Percentiles rank a stretch among this genome's conserved stretches.
phyloP scores from a whole-genome alignment of 2,113 vertebrate species.

The Cochlearius cochlearius region DNA sequence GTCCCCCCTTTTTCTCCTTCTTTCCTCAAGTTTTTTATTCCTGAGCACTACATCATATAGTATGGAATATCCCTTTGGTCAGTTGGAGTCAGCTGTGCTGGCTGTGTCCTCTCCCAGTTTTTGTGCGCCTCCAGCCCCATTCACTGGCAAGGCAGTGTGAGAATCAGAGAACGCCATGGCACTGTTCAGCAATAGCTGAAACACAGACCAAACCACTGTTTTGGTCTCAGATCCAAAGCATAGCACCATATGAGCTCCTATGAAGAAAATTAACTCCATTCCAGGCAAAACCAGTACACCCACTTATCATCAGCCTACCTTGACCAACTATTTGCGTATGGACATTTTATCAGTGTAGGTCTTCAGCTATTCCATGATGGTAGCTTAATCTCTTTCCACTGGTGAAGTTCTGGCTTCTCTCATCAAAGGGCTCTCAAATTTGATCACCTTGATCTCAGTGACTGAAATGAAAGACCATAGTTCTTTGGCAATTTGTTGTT shows the following conservation, averaged over 20 bases:
- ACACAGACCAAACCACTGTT: not conserved
- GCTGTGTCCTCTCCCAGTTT: not conserved
- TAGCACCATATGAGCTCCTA: not conserved
- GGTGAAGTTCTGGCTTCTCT: not conserved
- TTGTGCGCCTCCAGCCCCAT: not conserved
- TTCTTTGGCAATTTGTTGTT: not conserved
- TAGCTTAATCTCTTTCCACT: not conserved
- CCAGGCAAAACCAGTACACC: not conserved
- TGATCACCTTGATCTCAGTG: not conserved
- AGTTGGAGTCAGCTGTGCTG: not conserved
- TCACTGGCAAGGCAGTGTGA: fast-evolving
- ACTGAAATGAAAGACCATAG: not conserved
- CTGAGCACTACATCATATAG: not conserved
- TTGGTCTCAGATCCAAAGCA: not conserved
- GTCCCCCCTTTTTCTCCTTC: not conserved
- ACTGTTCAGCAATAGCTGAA: not conserved
- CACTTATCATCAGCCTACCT: not conserved
- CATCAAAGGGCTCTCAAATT: not conserved
- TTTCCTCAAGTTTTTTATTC: not conserved
- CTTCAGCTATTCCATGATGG: not conserved
- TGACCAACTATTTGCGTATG: not conserved
- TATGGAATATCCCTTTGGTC: not conserved
- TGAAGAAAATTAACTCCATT: not conserved
- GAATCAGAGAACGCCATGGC: not conserved
- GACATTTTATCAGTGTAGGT: not conserved